These are phyloP conservation scores for Congeria kusceri DNA, from an alignment of 2,888 invertebrate species.

Conservation along the genomic window DNA sequence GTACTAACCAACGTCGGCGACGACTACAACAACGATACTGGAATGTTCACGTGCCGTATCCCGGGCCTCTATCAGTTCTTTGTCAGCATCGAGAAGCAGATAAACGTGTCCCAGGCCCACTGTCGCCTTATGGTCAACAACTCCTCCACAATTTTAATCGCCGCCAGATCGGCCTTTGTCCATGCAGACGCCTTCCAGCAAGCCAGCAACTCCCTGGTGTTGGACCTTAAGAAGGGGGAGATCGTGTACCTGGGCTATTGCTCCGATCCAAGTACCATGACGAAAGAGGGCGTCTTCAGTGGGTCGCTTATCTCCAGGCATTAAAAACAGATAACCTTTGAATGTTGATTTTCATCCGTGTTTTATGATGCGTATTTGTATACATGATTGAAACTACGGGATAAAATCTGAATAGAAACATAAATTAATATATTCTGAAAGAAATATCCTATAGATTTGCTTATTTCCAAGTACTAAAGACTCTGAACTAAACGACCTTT, in stretches of 20 bases:
- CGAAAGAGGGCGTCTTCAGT: constrained; percentile 35
- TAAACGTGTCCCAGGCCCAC: constrained; percentile 29
- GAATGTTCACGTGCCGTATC: neutral
- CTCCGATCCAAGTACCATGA: constrained; percentile 31
- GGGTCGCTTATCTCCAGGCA: constrained; percentile 14
- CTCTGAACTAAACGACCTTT: too few relatives aligned
- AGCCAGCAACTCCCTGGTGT: constrained; percentile 44
- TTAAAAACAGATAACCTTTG: too few relatives aligned
- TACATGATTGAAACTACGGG: too few relatives aligned
- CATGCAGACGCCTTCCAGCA: constrained; percentile 22
- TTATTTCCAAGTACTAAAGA: too few relatives aligned
- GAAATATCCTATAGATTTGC: too few relatives aligned
- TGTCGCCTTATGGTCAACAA: constrained; percentile 41
- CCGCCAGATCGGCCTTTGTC: constrained; percentile 17
- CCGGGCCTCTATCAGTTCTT: constrained; percentile 54
- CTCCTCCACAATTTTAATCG: constrained; percentile 11
- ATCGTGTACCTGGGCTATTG: constrained; percentile 38
- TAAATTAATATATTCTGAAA: too few relatives aligned
- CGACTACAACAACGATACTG: constrained; percentile 2
- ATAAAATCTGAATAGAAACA: too few relatives aligned
- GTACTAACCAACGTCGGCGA: neutral
- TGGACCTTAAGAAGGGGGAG: constrained; percentile 25
- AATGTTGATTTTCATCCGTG: too few relatives aligned
- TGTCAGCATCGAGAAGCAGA: constrained; percentile 52
- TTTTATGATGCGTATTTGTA: too few relatives aligned